Percentiles rank a stretch among this genome's conserved stretches.
Conservation (phyloP, 2,888 invertebrate genomes). For the Eilema griseolum region DNA sequence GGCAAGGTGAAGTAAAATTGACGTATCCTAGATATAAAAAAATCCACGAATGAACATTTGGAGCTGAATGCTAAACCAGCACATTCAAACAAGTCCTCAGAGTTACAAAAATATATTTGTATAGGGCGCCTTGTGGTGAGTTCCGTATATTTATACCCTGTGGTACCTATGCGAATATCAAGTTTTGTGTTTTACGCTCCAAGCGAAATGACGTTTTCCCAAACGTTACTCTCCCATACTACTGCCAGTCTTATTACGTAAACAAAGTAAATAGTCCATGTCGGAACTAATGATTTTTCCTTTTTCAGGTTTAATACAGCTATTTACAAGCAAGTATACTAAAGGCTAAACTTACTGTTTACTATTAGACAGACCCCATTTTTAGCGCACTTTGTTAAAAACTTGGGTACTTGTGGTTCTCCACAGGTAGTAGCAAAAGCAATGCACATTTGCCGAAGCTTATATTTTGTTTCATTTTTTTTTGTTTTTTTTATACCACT, state of each 20-base stretch:
- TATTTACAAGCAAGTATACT: background rate
- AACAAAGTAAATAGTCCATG: background rate
- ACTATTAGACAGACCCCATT: background rate
- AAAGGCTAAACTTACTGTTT: background rate
- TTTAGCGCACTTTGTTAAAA: background rate
- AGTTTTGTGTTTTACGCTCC: background rate
- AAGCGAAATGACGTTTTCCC: conserved; percentile 4
- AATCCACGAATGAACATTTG: background rate
- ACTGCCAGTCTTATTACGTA: conserved; percentile 4
- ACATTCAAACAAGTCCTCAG: no score
- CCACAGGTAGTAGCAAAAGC: background rate
- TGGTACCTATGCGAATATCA: conserved; percentile 1
- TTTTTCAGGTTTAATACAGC: background rate
- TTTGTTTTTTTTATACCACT: no score
- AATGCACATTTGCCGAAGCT: background rate
- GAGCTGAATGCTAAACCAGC: no score
- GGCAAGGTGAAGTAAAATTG: no score
- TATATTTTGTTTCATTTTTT: background rate
- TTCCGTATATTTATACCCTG: background rate
- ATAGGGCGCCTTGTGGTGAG: background rate
- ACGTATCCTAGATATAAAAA: no score
- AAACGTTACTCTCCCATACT: background rate
- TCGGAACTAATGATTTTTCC: background rate
- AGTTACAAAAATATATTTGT: background rate
- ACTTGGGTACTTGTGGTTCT: background rate